phyloP scores from a whole-genome alignment of 2,797 vertebrate species.

The Falco cherrug region DNA sequence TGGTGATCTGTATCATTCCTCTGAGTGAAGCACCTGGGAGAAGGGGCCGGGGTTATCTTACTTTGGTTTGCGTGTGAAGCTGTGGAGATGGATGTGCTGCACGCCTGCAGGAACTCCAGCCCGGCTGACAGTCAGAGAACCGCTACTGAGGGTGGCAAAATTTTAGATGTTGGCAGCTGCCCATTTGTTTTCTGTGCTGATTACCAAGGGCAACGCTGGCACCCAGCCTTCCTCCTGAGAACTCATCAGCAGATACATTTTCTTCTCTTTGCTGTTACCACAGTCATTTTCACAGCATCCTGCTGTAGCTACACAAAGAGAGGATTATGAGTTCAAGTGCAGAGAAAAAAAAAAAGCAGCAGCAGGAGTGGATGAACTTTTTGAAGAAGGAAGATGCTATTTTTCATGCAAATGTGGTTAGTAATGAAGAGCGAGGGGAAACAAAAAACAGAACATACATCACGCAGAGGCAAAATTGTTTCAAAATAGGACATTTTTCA shows the following conservation, averaged over 20 bases:
- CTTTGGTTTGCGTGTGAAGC: background rate
- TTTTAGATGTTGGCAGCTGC: background rate
- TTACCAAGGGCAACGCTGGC: background rate
- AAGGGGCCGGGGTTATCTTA: background rate
- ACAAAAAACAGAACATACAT: slow-evolving; percentile 48
- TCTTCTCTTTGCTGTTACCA: background rate
- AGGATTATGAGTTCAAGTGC: slow-evolving; percentile 29
- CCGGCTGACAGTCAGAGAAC: background rate
- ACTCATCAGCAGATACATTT: background rate
- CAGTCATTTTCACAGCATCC: slow-evolving; percentile 21
- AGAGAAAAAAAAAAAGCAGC: background rate
- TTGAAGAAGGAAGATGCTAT: slow-evolving; percentile 12
- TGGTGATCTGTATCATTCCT: background rate
- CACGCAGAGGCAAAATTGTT: slow-evolving; percentile 46
- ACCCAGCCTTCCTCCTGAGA: background rate
- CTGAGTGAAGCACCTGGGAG: rapidly evolving
- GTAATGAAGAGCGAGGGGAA: slow-evolving; percentile 45
- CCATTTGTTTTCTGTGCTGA: background rate
- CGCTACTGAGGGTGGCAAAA: background rate
- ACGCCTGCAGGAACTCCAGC: background rate
- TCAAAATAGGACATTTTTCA: slow-evolving; percentile 58
- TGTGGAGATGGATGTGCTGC: background rate
- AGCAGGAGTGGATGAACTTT: slow-evolving; percentile 44
- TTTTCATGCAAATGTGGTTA: slow-evolving; percentile 65
- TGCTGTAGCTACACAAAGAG: background rate